Evolutionary conservation across 2,797 vertebrate species (phyloP), one percentile per base, ranked within the genome.

Genomic region (Hapalemur alaotrensis): DNA sequence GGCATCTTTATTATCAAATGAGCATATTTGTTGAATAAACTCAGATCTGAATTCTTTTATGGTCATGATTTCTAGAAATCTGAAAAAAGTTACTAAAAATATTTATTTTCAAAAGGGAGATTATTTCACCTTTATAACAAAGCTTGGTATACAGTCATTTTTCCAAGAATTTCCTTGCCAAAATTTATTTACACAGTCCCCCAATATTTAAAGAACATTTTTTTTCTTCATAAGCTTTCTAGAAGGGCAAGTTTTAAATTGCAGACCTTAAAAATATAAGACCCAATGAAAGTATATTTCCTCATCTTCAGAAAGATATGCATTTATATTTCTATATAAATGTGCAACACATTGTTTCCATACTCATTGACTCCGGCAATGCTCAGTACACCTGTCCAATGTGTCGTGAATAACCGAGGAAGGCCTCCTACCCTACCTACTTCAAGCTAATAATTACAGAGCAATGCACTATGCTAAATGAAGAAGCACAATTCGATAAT

Each of bases 81-180:
- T 75, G 2, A 38, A 32, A 92, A 84, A 80, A 59, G 35, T 75
- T 93, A 96, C 43, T 90, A 88, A 95, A 92, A 93, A 59, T 41
- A 50, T 52, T 52, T 52, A 52, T 52, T 20, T 52, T 18, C 17
- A 52, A 52, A 52, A 52, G 2, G 38, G n/a, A 2, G 22, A 4
- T n/a, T 83, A 87, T 54, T 73, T 92, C 50, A 43, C 70, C 46
- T 88, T 93, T 50, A 12, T 59, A 79, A 89, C 76, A 80, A 92
- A 88, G 43, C 22, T 87, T 96, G 17, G 43, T 46, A 92, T 32
- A 87, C 0, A 46, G 38, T 41, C 82, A 46, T 91, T 85, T 95
- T 89, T n/a, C 46, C 14, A 92, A 93, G 94, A 57, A 48, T 43
- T 54, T 86, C 63, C 79, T 54, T 82, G 23, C 91, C 57, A 91